A percentile compares a stretch with the other conserved stretches of the same genome.
Conservation (phyloP, 23 tunicate species). For the Diplosoma virens region DNA sequence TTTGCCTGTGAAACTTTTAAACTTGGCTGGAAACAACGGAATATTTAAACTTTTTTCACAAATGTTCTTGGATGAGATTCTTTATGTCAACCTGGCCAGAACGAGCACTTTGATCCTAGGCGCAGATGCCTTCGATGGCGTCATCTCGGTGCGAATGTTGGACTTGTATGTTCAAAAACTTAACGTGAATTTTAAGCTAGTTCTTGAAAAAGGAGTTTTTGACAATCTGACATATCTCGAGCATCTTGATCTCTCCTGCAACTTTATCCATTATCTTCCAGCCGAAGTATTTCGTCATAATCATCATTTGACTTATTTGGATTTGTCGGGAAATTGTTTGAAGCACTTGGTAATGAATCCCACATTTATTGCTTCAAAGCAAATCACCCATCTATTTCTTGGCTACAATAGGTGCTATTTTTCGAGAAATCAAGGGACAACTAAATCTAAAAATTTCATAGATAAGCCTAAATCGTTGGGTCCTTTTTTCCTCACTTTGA, state of each 20-base stretch:
- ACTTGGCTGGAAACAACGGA: neutral
- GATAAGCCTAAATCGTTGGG: neutral
- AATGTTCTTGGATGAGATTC: neutral
- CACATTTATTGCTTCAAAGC: neutral
- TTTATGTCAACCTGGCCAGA: neutral
- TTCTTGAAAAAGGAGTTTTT: neutral
- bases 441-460: neutral
- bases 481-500: neutral
- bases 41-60: neutral
- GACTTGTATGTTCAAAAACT: neutral
- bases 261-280: neutral
- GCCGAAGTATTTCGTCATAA: neutral
- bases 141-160: neutral
- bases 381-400: neutral
- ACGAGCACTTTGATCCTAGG: neutral
- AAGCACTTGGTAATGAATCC: neutral
- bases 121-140: neutral
- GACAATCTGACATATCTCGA: neutral
- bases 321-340: conserved; percentile 7
- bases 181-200: neutral
- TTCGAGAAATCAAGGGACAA: neutral
- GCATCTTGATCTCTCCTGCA: conserved; percentile 4
- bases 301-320: neutral
- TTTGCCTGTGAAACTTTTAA: neutral
- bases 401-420: neutral